A percentile compares a stretch with the other conserved stretches of the same genome.
phyloP scores from a whole-genome alignment of 2,113 vertebrate genomes.

The Petaurus breviceps region DNA sequence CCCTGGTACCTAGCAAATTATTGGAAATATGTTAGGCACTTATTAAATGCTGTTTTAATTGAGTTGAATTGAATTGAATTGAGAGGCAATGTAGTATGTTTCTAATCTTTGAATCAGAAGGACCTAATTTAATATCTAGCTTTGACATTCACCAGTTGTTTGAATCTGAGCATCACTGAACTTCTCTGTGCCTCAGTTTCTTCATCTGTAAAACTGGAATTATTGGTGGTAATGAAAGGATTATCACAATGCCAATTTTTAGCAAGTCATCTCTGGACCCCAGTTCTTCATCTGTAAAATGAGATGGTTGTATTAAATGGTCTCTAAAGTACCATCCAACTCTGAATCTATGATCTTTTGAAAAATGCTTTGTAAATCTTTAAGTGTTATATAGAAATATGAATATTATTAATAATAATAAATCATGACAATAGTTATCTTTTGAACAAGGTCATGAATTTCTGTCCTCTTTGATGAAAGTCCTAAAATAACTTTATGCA shows the following conservation, averaged over 20 bases:
- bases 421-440: neutral
- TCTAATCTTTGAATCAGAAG: neutral
- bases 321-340: neutral
- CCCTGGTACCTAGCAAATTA: neutral
- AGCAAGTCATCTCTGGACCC: neutral
- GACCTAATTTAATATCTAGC: neutral
- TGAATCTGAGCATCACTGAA: neutral
- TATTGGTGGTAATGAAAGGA: neutral
- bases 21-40: neutral
- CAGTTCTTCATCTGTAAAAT: neutral
- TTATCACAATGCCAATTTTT: neutral
- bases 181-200: neutral
- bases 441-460: neutral
- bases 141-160: neutral
- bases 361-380: neutral
- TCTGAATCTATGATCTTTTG: neutral
- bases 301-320: neutral
- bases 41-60: neutral
- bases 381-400: neutral
- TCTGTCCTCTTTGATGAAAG: slow-evolving; percentile 14
- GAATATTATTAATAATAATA: neutral
- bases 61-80: neutral
- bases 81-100: neutral
- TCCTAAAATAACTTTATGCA: neutral
- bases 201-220: neutral